Evolutionary conservation across 2,888 invertebrate species (phyloP).

Genomic region (Diachrysia chrysitis): DNA sequence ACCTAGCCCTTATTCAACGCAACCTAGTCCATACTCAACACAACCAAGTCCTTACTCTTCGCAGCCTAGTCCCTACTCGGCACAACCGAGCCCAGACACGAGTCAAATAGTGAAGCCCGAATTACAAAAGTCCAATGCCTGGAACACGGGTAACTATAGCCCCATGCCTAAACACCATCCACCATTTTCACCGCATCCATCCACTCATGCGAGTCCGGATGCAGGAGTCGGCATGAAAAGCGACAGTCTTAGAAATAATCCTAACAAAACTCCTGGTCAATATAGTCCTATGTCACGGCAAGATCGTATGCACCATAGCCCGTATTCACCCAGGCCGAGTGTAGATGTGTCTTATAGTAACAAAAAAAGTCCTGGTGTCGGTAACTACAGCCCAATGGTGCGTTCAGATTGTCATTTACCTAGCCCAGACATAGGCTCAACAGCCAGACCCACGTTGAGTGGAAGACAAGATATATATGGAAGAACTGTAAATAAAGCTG

Average conservation of each 20-base stretch:
- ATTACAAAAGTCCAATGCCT: conserved; percentile 79
- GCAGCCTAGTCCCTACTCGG: conserved; percentile 85
- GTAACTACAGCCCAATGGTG: conserved; percentile 83
- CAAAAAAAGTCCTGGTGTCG: conserved; percentile 83
- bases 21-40: conserved; percentile 84
- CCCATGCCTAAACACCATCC: conserved; percentile 86
- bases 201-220: conserved; percentile 84
- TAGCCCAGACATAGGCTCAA: conserved; percentile 77
- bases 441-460: conserved; percentile 64
- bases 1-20: conserved; percentile 85
- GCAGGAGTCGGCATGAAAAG: conserved; percentile 77
- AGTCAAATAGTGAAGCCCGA: conserved; percentile 85
- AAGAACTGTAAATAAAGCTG: conserved; percentile 71
- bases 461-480: conserved; percentile 74
- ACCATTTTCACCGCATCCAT: conserved; percentile 83
- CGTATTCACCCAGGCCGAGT: conserved; percentile 83
- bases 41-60: conserved; percentile 86
- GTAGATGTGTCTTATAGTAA: conserved; percentile 77
- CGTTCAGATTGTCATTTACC: conserved; percentile 81
- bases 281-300: conserved; percentile 86
- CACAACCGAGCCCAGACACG: conserved; percentile 85
- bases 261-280: conserved; percentile 81
- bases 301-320: conserved; percentile 80
- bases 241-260: conserved; percentile 73
- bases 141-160: conserved; percentile 85